These are phyloP conservation scores for Apis laboriosa DNA, from an alignment of 1,140 invertebrate species.

Conservation along the genomic window DNA sequence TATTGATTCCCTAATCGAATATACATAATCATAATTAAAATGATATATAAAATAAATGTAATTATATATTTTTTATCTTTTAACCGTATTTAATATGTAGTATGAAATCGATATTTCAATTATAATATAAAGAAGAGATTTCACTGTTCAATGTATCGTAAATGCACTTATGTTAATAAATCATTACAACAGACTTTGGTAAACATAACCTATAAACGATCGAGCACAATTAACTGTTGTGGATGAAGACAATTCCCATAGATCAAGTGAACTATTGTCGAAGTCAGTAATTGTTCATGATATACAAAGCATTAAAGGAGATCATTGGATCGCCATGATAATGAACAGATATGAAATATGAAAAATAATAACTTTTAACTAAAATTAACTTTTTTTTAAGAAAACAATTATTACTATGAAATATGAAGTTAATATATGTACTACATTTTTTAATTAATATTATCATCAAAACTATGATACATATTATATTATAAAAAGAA, in stretches of 20 bases:
- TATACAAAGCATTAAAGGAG: neutral
- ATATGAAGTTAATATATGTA: too few relatives aligned
- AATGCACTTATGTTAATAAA: neutral
- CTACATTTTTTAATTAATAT: too few relatives aligned
- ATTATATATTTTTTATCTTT: too few relatives aligned
- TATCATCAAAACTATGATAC: too few relatives aligned
- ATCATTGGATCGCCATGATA: neutral
- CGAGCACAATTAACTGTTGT: neutral
- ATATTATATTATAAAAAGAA: too few relatives aligned
- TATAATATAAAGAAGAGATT: too few relatives aligned
- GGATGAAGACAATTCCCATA: neutral
- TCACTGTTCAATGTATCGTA: neutral
- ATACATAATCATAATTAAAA: too few relatives aligned
- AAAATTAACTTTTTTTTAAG: neutral
- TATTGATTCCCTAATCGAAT: too few relatives aligned
- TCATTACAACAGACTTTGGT: neutral
- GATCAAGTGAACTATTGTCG: neutral
- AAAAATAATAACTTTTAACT: neutral
- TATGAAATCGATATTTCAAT: too few relatives aligned
- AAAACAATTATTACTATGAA: neutral
- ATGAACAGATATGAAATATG: neutral
- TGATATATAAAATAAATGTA: too few relatives aligned
- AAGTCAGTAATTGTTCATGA: neutral
- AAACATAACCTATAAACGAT: neutral
- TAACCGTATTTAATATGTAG: too few relatives aligned